Evolutionary conservation across 1,140 invertebrate genomes (phyloP), one percentile per base, ranked within the genome.

Genomic region (Caerostris extrusa): DNA sequence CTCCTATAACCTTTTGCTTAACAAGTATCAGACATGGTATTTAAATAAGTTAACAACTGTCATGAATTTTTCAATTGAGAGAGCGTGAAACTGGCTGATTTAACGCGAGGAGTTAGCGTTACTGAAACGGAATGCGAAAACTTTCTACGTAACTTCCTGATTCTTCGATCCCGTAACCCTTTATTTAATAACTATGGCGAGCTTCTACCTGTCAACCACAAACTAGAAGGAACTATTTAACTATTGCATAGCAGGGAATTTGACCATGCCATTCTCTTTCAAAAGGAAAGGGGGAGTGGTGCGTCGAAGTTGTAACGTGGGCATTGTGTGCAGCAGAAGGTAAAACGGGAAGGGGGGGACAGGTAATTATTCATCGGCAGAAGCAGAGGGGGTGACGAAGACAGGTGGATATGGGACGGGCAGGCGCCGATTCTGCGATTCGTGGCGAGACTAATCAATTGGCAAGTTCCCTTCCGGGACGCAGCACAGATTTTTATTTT

Each of bases 361-460:
- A 12, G 71, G 71, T 77, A 77, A 77, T 77, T 77, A 77, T 77
- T 77, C 71, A 77, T 53, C 71, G 19, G 71, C n/a, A 67, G 61
- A 67, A n/a, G 61, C 61, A 69, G 64, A 71, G 89, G 19, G 12
- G 69, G 10, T 12, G 57, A 17, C 34, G 56, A 53, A 90, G 89
- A 90, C 89, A 90, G 89, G 89, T 90, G 89, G 89, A 69, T 71
- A 53, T 61, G 61, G 61, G 87, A 6, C 89, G 67, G 71, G 5
- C 69, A 77, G 89, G 89, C 89, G 89, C 89, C 89, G 89, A 6
- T 34, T 58, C 10, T 55, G 85, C 55, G 57, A 89, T 69, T 89
- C 64, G 56, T 64, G 10, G 19, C 89, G 69, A 58, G 50, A 55
- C 87, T 10, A 60, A 60, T 58, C 82, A 85, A 58, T 58, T 57